Conservation (phyloP, 2,888 invertebrate genomes). For the Calliopum simillimum region DNA sequence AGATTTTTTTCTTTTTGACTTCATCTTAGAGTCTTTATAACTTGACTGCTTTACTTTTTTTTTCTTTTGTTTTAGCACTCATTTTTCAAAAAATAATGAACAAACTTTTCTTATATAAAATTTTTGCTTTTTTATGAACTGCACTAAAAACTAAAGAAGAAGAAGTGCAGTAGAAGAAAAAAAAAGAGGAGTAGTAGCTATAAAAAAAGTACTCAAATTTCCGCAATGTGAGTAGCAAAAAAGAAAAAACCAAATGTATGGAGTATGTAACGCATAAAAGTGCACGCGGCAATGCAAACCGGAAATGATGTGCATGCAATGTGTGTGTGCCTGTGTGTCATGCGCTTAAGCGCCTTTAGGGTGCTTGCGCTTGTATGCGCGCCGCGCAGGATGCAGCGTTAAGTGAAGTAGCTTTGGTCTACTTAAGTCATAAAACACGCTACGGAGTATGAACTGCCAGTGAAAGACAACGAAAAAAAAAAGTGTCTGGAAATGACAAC, state of each 20-base stretch:
- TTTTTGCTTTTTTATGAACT: constrained; percentile 30
- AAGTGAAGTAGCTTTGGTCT: constrained; percentile 20
- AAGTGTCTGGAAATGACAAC: neutral
- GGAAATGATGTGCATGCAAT: constrained; percentile 27
- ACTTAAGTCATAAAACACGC: constrained; percentile 28
- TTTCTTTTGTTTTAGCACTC: constrained; percentile 9
- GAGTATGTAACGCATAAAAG: neutral
- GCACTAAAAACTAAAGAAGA: constrained; percentile 27
- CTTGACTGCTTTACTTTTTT: neutral
- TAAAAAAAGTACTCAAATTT: constrained; percentile 34
- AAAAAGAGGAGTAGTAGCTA: constrained; percentile 14
- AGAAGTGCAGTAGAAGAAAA: constrained; percentile 30
- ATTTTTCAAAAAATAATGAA: constrained; percentile 30
- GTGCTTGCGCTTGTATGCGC: constrained; percentile 36
- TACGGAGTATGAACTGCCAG: neutral
- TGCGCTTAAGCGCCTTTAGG: constrained; percentile 33
- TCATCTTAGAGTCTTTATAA: constrained; percentile 26
- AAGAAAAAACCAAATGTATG: constrained; percentile 32
- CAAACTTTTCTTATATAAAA: constrained; percentile 31
- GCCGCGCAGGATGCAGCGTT: constrained; percentile 6
- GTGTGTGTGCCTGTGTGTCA: constrained; percentile 29
- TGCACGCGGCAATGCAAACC: constrained; percentile 12
- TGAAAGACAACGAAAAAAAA: neutral
- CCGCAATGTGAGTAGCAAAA: constrained; percentile 29
- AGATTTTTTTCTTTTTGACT: neutral